A percentile compares a stretch with the other conserved stretches of the same genome.
Evolutionary conservation across 2,113 vertebrate genomes (phyloP).

Genomic region (Eubucco bourcierii): DNA sequence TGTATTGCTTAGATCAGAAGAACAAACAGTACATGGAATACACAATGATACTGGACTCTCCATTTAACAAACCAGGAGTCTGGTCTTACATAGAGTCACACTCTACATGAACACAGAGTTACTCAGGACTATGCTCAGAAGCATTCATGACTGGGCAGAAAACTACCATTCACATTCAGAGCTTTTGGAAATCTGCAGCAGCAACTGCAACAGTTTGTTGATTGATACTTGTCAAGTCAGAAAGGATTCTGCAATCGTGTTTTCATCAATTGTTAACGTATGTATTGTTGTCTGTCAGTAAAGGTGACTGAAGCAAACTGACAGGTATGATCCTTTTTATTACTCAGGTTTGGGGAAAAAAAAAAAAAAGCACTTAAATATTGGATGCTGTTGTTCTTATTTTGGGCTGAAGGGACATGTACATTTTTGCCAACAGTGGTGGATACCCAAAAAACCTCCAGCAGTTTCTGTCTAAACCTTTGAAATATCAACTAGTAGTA

Average conservation of each 20-base stretch:
- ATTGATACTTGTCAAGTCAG: background rate
- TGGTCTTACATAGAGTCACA: background rate
- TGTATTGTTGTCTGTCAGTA: background rate
- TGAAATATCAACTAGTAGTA: background rate
- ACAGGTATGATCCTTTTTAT: background rate
- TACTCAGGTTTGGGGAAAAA: background rate
- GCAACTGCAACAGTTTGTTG: background rate
- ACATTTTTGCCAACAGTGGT: background rate
- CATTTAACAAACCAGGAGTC: accelerated
- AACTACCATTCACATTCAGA: background rate
- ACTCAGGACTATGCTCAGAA: background rate
- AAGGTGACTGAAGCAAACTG: background rate
- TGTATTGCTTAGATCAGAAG: background rate
- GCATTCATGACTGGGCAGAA: background rate
- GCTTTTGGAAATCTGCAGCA: background rate
- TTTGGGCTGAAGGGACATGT: background rate
- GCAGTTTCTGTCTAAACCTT: background rate
- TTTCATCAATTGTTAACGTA: background rate
- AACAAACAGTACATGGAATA: background rate
- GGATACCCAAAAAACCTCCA: background rate
- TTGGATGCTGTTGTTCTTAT: background rate
- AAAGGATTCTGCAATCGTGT: background rate
- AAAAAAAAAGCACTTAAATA: background rate
- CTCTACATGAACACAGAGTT: background rate
- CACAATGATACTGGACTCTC: background rate